Base-by-base conservation (phyloP, 2,113 vertebrate species). In the Oophaga pumilio region DNA sequence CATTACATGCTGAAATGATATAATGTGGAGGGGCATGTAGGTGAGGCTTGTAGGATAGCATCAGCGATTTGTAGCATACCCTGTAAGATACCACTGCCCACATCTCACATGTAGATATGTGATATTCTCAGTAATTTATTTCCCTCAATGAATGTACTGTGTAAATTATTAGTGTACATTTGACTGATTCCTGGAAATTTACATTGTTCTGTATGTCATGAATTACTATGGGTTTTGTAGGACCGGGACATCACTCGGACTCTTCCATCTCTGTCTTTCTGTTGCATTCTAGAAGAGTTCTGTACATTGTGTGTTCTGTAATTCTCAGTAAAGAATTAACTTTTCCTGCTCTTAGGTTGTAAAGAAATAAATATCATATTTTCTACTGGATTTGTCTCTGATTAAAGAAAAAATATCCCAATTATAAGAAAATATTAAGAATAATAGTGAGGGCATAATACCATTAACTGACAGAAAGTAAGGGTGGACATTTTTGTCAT, bases 81-180 rank as follows among this genome's bases (percentile, higher is more conserved):
- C 59, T 4, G 13, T 33, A 59, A 13, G 68, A 79, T 43, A n/a
- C 50, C 62, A 43, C 73, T 87, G 85, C 64, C 85, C 59, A 12
- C 28, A 57, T 53, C 28, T 43, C 17, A 18, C 22, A n/a, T 87
- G 77, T 82, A 87, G 24, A 87, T 82, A 87, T 53, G 52, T 69
- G 13, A 87, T 87, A 87, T 56, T 69, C 43, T 68, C 60, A 18
- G 71, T 88, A 88, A 88, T 88, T 88, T 88, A 88, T 88, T 92
- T 68, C 14, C 84, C 85, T 18, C 56, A 88, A 88, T 83, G 43
- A 77, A 76, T 82, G 73, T 60, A 68, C 69, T 76, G 56, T 28
- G 89, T 92, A 92, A 92, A 92, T 92, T 91, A 91, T 91, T 92
- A 28, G 87, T 90, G 91, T 94, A 92, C 91, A 93, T 93, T 90